phyloP scores from a whole-genome alignment of 1,140 invertebrate genomes.

The Aphidius ervi region DNA sequence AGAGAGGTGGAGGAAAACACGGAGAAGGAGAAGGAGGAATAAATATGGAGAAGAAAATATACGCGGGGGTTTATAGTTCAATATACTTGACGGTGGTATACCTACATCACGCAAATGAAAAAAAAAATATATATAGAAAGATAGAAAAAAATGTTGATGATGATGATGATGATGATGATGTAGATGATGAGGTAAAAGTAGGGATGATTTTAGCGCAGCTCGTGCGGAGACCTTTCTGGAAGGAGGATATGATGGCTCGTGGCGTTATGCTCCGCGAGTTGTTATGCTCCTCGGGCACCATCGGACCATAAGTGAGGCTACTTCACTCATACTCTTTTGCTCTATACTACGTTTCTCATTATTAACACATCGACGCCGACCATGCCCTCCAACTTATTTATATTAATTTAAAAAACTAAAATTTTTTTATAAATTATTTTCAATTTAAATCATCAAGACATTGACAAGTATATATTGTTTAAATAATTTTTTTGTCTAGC shows the following conservation, averaged over 20 bases:
- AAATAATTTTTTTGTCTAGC: neutral
- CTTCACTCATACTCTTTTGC: slow-evolving; percentile 42
- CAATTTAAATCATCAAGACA: neutral
- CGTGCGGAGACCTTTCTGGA: slow-evolving; percentile 37
- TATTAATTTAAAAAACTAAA: neutral
- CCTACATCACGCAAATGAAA: too few relatives aligned
- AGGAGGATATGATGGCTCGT: slow-evolving; percentile 53
- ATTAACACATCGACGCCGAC: slow-evolving; percentile 49
- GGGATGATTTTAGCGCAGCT: slow-evolving; percentile 18
- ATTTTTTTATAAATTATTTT: slow-evolving; percentile 1
- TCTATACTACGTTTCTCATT: slow-evolving; percentile 46
- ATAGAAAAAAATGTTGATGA: neutral
- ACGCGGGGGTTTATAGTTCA: neutral
- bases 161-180: neutral
- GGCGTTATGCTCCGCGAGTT: slow-evolving; percentile 52
- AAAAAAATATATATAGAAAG: neutral
- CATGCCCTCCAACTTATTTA: slow-evolving; percentile 25
- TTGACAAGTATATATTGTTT: too few relatives aligned
- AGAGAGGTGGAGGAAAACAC: too few relatives aligned
- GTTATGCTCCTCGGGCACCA: slow-evolving; percentile 53
- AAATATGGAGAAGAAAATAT: neutral
- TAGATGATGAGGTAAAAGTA: neutral
- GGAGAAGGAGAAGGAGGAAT: neutral
- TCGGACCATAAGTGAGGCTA: slow-evolving; percentile 52
- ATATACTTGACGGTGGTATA: neutral